Conservation (phyloP, 2,888 invertebrate species). For the Ceraclea dissimilis region DNA sequence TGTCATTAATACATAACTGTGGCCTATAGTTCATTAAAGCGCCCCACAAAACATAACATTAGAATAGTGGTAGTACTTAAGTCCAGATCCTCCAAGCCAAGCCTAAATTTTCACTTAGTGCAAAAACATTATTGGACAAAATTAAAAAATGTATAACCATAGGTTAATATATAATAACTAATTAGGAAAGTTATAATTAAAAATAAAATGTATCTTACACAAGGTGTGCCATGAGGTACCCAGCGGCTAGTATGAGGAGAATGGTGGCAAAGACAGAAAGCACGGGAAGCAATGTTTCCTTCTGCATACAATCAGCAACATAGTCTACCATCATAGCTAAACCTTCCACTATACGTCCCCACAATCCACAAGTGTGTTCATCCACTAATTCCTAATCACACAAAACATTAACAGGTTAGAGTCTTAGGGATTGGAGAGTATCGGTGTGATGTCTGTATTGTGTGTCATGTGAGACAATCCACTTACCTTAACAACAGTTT, state of each 20-base stretch:
- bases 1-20: not conserved
- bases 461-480: too few relatives aligned
- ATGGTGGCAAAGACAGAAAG: slow-evolving; percentile 72
- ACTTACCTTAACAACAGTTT: slow-evolving; percentile 66
- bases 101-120: too few relatives aligned
- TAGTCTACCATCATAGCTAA: slow-evolving; percentile 63
- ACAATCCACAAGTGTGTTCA: slow-evolving; percentile 67
- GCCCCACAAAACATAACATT: not conserved
- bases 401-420: slow-evolving; percentile 5
- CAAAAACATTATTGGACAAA: too few relatives aligned
- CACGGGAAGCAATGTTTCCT: slow-evolving; percentile 72
- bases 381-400: slow-evolving; percentile 62
- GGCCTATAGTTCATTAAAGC: too few relatives aligned
- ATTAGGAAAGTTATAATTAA: too few relatives aligned
- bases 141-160: too few relatives aligned
- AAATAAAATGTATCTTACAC: slow-evolving; percentile 45
- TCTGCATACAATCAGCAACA: slow-evolving; percentile 62
- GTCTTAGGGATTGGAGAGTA: too few relatives aligned
- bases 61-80: not conserved
- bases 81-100: too few relatives aligned
- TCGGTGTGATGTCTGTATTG: too few relatives aligned
- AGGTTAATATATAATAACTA: too few relatives aligned
- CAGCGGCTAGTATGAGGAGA: slow-evolving; percentile 67
- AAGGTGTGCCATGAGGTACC: slow-evolving; percentile 80
- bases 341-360: slow-evolving; percentile 60